Percentiles rank a stretch among this genome's conserved stretches.
These are phyloP conservation scores for Leptinotarsa peninsularis DNA, from an alignment of 2,888 invertebrate genomes.

Conservation along the genomic window DNA sequence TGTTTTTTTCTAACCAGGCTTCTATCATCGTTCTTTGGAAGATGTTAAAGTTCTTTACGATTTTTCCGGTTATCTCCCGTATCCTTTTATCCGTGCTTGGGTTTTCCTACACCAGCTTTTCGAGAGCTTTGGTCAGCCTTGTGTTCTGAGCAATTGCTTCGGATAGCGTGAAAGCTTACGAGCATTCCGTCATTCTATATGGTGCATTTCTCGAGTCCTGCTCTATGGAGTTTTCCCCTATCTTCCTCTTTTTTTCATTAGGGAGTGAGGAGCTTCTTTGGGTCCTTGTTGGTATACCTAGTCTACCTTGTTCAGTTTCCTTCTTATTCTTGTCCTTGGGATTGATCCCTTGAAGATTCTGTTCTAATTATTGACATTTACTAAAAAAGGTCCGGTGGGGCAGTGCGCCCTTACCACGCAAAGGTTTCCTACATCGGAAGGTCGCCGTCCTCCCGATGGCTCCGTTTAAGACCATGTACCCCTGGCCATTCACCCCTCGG, in stretches of 20 bases:
- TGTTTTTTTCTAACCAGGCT: neutral
- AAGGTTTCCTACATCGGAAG: no score
- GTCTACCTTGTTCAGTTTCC: neutral
- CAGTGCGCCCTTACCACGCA: no score
- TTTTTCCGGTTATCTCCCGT: neutral
- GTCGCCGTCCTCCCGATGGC: no score
- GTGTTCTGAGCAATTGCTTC: neutral
- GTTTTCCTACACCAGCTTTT: neutral
- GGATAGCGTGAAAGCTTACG: neutral
- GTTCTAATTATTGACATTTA: no score
- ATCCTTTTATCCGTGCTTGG: neutral
- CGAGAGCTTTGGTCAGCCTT: neutral
- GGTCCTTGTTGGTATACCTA: neutral
- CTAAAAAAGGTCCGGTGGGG: no score
- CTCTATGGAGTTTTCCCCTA: neutral
- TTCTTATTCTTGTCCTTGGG: no score
- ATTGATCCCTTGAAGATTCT: no score
- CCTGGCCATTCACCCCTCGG: no score
- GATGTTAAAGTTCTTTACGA: neutral
- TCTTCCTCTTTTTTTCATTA: neutral
- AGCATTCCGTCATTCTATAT: neutral
- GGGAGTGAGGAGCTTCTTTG: neutral
- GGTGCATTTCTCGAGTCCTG: neutral
- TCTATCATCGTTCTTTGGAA: neutral
- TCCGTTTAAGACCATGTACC: no score